Evolutionary conservation across 2,888 invertebrate genomes (phyloP), one percentile per base, ranked within the genome.

Genomic region (Rhagophthalmus giganteus): DNA sequence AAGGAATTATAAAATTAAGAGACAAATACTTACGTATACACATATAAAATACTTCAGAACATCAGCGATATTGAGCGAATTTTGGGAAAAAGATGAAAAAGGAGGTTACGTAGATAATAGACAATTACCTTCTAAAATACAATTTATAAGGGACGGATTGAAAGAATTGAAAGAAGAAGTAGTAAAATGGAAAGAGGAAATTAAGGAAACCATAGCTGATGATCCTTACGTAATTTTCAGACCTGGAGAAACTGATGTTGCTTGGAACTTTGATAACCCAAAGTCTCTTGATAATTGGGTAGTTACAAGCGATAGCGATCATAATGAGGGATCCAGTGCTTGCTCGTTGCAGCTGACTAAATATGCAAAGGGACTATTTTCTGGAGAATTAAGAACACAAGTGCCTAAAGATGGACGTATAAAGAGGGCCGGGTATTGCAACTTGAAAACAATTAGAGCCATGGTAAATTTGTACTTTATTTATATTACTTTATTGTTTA

Each of bases 371-470:
- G 90, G 81, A 0, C 67, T 86, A 12, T 92, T 92, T 70, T 81
- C 84, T 54, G 93, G 93, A 0, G 74, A 78, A 50, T 73, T 92
- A 6, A 83, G 81, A 65, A 81, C 85, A 0, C 80, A 82, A 48
- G 77, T 88, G 7, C 87, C 92, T 0, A 87, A 87, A 69, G 93
- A 94, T 78, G 96, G 96, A 1, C 74, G 76, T 51, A 80, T 86
- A 1, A 87, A 86, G 65, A 79, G 80, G 41, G 80, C 91, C 9
- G 96, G 95, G 0, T 96, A 89, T 71, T 91, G 90, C 60, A 88
- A 87, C 63, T 79, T 95, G 37, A 81, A 82, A 55, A 86, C 90
- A 0, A 76, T 83, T 28, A 78, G 82, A 63, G 78, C 81, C 39
- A 78, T 82, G 73, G 89, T 89, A 72, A 75, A 76, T 34, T 6